Evolutionary conservation across 1,140 invertebrate species (phyloP).

Genomic region (Papilio polytes): DNA sequence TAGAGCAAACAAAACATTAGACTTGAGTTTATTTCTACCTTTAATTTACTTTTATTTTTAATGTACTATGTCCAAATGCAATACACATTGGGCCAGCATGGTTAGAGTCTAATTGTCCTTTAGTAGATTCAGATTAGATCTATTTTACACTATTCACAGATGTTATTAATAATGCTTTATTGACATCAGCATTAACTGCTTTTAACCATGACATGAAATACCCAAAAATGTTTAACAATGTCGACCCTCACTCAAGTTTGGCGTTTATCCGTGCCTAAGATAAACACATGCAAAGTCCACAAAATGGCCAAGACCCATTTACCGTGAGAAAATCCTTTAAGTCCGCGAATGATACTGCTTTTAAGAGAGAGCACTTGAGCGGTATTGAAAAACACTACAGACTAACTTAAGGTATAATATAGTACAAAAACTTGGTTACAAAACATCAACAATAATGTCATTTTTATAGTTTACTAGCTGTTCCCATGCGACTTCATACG

Average conservation of each 20-base stretch:
- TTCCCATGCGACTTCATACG: too few species aligned
- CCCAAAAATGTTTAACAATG: not conserved
- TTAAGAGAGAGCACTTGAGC: slow-evolving; percentile 2
- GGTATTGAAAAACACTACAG: not conserved
- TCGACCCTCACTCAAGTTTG: not conserved
- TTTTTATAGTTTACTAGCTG: too few species aligned
- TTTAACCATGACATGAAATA: not conserved
- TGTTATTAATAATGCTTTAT: too few species aligned
- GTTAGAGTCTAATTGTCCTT: too few species aligned
- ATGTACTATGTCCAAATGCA: too few species aligned
- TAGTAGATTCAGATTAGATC: not conserved
- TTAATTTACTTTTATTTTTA: too few species aligned
- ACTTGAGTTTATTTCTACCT: too few species aligned
- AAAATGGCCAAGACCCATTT: slow-evolving; percentile 9
- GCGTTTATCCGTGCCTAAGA: not conserved
- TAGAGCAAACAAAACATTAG: too few species aligned
- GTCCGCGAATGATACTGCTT: slow-evolving; percentile 9
- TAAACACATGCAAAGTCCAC: slow-evolving; percentile 22
- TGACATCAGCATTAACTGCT: not conserved
- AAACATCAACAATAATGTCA: not conserved
- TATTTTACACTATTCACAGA: not conserved
- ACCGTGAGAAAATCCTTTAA: slow-evolving; percentile 23
- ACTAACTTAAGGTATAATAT: not conserved
- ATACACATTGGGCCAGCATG: too few species aligned
- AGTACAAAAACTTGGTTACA: not conserved